Evolutionary conservation across 2,113 vertebrate species (phyloP).

Genomic region (Dipodomys ordii): DNA sequence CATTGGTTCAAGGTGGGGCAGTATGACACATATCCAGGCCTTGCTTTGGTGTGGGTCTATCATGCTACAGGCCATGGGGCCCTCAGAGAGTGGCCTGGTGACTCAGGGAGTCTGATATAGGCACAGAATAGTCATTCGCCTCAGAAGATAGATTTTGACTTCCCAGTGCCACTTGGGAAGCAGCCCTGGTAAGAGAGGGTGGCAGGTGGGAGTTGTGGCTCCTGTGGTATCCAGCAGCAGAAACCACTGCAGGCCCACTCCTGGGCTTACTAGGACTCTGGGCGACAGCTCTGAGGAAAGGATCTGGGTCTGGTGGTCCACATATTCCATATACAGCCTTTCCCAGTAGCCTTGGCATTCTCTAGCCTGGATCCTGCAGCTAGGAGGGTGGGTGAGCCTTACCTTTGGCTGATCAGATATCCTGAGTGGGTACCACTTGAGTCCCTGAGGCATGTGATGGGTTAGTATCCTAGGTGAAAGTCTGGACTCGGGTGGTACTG

Average conservation of each 20-base stretch:
- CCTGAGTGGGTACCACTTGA: neutral
- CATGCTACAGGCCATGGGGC: neutral
- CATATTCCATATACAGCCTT: neutral
- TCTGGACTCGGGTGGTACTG: neutral
- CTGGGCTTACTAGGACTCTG: neutral
- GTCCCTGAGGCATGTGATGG: neutral
- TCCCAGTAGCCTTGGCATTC: neutral
- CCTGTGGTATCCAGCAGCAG: neutral
- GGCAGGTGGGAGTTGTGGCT: neutral
- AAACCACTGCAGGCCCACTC: neutral
- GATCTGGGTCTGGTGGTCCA: neutral
- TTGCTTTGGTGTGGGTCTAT: neutral
- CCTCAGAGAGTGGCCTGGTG: neutral
- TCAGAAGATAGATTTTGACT: neutral
- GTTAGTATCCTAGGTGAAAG: fast-evolving
- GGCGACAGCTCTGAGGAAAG: too few species aligned
- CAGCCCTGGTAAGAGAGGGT: too few species aligned
- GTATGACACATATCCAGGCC: neutral
- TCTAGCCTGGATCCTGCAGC: too few species aligned
- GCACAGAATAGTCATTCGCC: neutral
- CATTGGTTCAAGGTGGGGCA: too few species aligned
- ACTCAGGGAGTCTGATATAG: neutral
- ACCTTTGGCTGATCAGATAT: neutral
- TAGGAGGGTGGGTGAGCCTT: neutral
- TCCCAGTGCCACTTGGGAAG: neutral